Conservation (phyloP, 2,797 vertebrate genomes). For the Sternotherus odoratus region DNA sequence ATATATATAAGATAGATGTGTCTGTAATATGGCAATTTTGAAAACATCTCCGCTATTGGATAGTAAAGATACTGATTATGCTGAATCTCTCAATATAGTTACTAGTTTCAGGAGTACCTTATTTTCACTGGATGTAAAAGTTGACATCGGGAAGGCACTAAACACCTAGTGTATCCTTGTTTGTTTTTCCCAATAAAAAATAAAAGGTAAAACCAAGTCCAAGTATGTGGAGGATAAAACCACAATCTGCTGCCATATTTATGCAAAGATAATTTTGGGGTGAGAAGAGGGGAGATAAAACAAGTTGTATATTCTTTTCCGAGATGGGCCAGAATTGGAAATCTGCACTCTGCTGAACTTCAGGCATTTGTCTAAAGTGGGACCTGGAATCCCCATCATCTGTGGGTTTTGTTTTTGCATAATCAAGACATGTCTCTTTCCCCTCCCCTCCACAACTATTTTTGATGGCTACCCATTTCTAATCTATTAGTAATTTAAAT, state of each 20-base stretch:
- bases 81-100: background rate
- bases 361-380: background rate
- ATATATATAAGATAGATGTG: background rate
- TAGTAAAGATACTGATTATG: background rate
- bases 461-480: background rate
- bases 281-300: accelerated
- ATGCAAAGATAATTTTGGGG: background rate
- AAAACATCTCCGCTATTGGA: background rate
- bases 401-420: background rate
- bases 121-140: background rate
- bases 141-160: background rate
- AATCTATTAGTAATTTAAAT: background rate
- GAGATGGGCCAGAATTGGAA: background rate
- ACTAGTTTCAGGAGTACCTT: background rate
- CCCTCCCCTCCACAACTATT: background rate
- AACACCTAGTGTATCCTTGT: background rate
- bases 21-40: background rate
- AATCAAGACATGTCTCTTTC: background rate
- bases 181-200: background rate
- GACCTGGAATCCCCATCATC: background rate
- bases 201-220: background rate
- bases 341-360: background rate
- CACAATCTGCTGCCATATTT: background rate
- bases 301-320: background rate
- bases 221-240: background rate